A percentile compares a stretch with the other conserved stretches of the same genome.
These are phyloP conservation scores for Eupeodes luniger DNA, from an alignment of 2,888 invertebrate species.

Conservation along the genomic window DNA sequence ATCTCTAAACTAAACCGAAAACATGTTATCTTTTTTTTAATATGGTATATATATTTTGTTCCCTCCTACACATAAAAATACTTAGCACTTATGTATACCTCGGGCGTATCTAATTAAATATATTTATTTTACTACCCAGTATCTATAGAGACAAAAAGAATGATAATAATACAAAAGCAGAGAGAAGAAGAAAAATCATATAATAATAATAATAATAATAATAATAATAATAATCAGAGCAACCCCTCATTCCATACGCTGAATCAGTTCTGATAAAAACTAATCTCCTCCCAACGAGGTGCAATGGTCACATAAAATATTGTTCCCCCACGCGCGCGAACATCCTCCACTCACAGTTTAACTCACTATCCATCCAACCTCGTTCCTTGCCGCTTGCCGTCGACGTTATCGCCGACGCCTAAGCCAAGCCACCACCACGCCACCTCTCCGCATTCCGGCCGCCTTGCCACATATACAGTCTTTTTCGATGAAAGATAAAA, in stretches of 20 bases:
- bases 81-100: not conserved
- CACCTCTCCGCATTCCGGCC: not conserved
- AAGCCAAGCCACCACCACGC: no score
- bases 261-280: conserved; percentile 72
- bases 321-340: conserved; percentile 55
- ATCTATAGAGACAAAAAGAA: conserved; percentile 12
- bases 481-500: conserved; percentile 48
- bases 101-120: conserved; percentile 58
- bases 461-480: not conserved
- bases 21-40: conserved; percentile 20
- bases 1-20: conserved; percentile 51
- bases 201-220: not conserved
- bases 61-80: conserved; percentile 43
- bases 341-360: conserved; percentile 15
- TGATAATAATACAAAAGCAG: not conserved
- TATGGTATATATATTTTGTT: not conserved
- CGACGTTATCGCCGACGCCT: no score
- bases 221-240: conserved; percentile 12
- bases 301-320: conserved; percentile 74
- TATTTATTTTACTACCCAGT: conserved; percentile 55
- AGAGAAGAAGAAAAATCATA: conserved; percentile 2
- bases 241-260: conserved; percentile 68
- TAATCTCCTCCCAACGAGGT: conserved; percentile 71
- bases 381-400: not conserved
- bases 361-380: conserved; percentile 5